Percentiles rank a stretch among this genome's conserved stretches.
Conservation (phyloP, 2,113 vertebrate genomes). For the Atrichornis clamosus region DNA sequence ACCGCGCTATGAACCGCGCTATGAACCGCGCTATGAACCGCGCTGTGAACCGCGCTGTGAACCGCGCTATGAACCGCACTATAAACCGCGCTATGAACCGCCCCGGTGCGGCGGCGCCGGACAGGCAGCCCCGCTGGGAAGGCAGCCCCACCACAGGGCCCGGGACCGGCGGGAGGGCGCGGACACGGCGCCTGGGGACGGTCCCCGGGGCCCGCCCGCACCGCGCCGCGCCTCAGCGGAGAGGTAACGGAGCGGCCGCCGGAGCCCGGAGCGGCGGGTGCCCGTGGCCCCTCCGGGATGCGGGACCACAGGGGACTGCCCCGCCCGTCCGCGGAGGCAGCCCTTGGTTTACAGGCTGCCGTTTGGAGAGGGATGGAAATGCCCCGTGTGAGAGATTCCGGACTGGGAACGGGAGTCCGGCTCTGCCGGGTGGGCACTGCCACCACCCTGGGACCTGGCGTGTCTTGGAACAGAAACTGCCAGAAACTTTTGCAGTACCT, state of each 20-base stretch:
- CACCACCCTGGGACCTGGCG: not conserved
- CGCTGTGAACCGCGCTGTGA: too few species aligned
- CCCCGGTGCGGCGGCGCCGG: not conserved
- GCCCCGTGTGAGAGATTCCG: rapidly evolving
- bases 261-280: not conserved
- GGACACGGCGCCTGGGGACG: not conserved
- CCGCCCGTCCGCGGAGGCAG: not conserved
- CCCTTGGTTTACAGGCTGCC: not conserved
- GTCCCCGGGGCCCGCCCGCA: not conserved
- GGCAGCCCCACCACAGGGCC: not conserved
- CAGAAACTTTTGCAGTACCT: not conserved
- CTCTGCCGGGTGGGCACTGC: not conserved
- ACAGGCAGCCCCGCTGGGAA: not conserved
- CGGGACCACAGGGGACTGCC: not conserved
- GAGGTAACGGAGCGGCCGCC: not conserved
- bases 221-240: rapidly evolving
- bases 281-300: too few species aligned
- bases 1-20: not conserved
- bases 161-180: not conserved
- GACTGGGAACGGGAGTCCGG: not conserved
- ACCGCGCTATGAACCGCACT: not conserved
- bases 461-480: not conserved
- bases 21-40: not conserved
- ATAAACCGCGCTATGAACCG: not conserved
- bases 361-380: rapidly evolving